Evolutionary conservation across 2,888 invertebrate genomes (phyloP), one percentile per base, ranked within the genome.

Genomic region (Aromia moschata): DNA sequence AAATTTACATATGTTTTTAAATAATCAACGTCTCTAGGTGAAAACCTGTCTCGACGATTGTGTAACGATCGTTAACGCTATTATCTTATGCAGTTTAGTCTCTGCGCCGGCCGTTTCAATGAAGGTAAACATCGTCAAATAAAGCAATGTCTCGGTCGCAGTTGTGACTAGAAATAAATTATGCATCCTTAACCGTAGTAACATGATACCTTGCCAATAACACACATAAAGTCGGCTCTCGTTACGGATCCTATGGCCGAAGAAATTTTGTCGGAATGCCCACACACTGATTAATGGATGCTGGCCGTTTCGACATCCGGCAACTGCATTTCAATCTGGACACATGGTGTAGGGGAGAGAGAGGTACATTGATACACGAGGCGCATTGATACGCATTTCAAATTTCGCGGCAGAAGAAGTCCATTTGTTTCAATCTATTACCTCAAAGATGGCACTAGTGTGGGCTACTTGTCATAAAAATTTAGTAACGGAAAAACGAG

Each of bases 131-230:
- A 12, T 7, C 12, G 45, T 1, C 15, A 16, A 31, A 45, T 14
- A 45, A 45, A 45, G 30, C 25, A 20, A 43, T 11, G 43, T 25
- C 20, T 44, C 20, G 15, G 16, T 12, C 45, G 20, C 31, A 31
- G 30, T 31, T 31, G 25, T 31, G 31, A 16, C 16, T 31, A 45
- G 10, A 25, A 43, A 31, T 31, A 45, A 31, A 31, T 45, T 45
- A 45, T 45, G 31, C 31, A 43, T 45, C 14, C 31, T 45, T 45
- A 31, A 45, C 15, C 9, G 31, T n/a, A n/a, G n/a, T 31, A 45
- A 45, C 45, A 14, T n/a, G 25, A 43, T 12, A 5, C 43, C 12
- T 43, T 43, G 20, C 20, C 43, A 43, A 43, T 25, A 43, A 25
- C 43, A 7, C 11, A 25, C 43, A 7, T 10, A 10, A 43, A 14